Base-by-base conservation (phyloP, 2,888 invertebrate species). In the Deladenus siricidicola region DNA sequence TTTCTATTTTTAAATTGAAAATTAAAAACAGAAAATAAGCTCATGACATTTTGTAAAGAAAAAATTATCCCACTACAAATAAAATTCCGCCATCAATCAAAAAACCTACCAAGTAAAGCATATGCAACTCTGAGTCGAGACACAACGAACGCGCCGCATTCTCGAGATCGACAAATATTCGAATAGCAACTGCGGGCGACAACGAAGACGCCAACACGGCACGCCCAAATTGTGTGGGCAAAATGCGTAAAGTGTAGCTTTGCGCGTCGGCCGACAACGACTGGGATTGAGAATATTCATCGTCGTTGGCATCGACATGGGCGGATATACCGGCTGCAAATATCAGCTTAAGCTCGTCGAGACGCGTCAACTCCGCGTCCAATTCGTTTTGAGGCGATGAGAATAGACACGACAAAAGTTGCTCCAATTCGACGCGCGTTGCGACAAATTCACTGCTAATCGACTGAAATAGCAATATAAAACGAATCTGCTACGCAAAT, bases 131-230 rank as follows among this genome's bases (percentile, higher is more conserved):
- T 57, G 89, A 89, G 79, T 93, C 91, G 14, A 98, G 82, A 0
- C 91, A 91, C 78, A 98, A 87, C 76, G 89, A 88, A 72, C 88
- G 86, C 8, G 91, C 84, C 0, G 94, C 91, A 80, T 87, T 88
- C 80, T 90, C 88, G 28, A 98, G 80, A 80, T 96, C 96, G 65
- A 86, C 85, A 78, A 93, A 89, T 45, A 98, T 84, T 21, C 87
- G 85, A 8, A 94, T 82, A 0, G 90, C 93, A 80, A 96, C 92
- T 78, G 88, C 88, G 0, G 96, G 94, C n/a, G 90, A 87, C 81
- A 98, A 85, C 0, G 92, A 89, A 0, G 94, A 90, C 23, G 90
- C 84, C 24, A 96, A 83, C 78, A 94, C 90, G 21, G 96, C 98
- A 78, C 87, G 86, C 0, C 92, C 96, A 57, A 98, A 83, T 65